phyloP scores from a whole-genome alignment of 2,113 vertebrate species.

The Scartelaos histophorus region DNA sequence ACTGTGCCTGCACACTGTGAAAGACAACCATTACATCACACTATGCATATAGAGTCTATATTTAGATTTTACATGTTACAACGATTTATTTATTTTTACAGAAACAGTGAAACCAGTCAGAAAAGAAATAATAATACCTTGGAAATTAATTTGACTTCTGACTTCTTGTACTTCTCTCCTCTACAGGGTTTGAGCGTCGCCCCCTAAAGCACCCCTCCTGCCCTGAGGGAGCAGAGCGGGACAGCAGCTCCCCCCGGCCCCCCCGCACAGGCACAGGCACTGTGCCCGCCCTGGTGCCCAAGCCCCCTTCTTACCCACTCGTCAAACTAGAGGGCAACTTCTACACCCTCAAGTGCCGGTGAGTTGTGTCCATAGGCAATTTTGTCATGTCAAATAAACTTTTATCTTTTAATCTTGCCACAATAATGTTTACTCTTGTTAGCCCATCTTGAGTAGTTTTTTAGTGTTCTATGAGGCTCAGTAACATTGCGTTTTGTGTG shows the following conservation, averaged over 20 bases:
- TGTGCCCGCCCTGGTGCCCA: conserved; percentile 89
- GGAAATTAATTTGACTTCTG: too few relatives aligned
- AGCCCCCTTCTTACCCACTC: conserved; percentile 88
- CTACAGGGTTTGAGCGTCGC: conserved; percentile 86
- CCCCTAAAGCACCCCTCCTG: conserved; percentile 80
- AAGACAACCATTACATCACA: too few relatives aligned
- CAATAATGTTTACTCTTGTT: too few relatives aligned
- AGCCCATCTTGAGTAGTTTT: too few relatives aligned
- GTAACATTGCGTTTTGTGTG: too few relatives aligned
- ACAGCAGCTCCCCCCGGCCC: conserved; percentile 81
- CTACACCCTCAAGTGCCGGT: conserved; percentile 98
- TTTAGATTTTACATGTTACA: too few relatives aligned
- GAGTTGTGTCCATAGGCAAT: conserved; percentile 36
- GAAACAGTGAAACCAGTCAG: too few relatives aligned
- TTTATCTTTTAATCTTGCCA: background rate
- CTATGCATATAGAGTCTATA: too few relatives aligned
- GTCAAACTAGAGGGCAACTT: conserved; percentile 94
- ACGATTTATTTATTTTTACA: too few relatives aligned
- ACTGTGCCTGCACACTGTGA: too few relatives aligned
- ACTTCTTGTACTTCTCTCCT: background rate
- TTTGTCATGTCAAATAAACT: background rate
- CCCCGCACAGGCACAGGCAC: conserved; percentile 86
- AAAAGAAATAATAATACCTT: too few relatives aligned
- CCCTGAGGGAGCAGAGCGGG: conserved; percentile 76
- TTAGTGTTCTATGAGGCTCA: background rate